phyloP scores from a whole-genome alignment of 2,888 invertebrate genomes.

The Pammene fasciana region DNA sequence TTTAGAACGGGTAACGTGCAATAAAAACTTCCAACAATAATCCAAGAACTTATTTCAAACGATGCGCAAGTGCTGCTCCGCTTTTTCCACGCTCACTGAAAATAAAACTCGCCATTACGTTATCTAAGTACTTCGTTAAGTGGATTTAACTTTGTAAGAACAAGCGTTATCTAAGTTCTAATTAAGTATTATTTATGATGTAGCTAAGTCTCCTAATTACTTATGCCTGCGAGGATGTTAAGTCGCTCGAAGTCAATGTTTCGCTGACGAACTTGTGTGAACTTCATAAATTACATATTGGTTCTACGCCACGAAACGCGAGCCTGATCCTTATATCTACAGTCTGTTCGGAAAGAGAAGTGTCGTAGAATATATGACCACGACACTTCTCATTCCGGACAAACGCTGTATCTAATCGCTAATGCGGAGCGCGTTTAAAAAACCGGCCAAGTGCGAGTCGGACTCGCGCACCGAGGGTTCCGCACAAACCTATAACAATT shows the following conservation, averaged over 20 bases:
- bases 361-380: too few species aligned
- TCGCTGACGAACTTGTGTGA: slow-evolving; percentile 38
- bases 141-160: slow-evolving; percentile 53
- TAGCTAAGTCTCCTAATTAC: slow-evolving; percentile 48
- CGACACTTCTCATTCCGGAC: too few species aligned
- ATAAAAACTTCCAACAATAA: slow-evolving; percentile 50
- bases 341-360: too few species aligned
- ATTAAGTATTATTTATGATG: slow-evolving; percentile 58
- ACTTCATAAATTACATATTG: slow-evolving; percentile 57
- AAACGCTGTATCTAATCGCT: too few species aligned
- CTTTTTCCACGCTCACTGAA: slow-evolving; percentile 44
- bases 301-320: slow-evolving; percentile 57
- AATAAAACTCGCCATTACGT: slow-evolving; percentile 45
- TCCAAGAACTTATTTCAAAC: slow-evolving; percentile 45
- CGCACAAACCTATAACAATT: too few species aligned
- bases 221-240: slow-evolving; percentile 51
- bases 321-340: too few species aligned
- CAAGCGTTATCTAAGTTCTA: slow-evolving; percentile 52
- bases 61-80: slow-evolving; percentile 29
- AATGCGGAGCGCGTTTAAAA: too few species aligned
- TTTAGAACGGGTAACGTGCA: slow-evolving; percentile 28
- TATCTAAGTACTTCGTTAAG: slow-evolving; percentile 45
- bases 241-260: slow-evolving; percentile 49
- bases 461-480: too few species aligned
- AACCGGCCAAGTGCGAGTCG: too few species aligned